phyloP scores from a whole-genome alignment of 37 sponge, comb jelly and placozoan species.

The Halichondria panicea region DNA sequence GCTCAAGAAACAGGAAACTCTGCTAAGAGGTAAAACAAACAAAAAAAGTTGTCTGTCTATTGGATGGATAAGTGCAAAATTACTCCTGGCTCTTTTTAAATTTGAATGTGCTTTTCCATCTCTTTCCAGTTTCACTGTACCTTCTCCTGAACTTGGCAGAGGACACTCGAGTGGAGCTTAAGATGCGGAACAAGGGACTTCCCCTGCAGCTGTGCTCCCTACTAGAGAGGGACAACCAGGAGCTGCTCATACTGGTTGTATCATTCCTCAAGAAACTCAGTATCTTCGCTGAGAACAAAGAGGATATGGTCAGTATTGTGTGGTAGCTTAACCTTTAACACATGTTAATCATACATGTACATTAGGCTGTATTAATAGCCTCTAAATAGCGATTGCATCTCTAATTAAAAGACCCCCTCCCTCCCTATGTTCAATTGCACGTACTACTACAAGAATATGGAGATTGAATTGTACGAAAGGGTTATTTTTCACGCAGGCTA shows the following conservation, averaged over 20 bases:
- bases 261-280: constrained; percentile 95
- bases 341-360: too few species aligned
- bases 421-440: neutral
- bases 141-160: constrained; percentile 89
- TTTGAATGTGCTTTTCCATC: neutral
- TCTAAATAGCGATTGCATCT: too few species aligned
- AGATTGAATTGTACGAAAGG: too few species aligned
- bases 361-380: too few species aligned
- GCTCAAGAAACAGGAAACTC: constrained; percentile 90
- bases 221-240: constrained; percentile 79
- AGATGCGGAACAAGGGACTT: constrained; percentile 89
- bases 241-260: constrained; percentile 86
- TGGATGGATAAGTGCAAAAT: neutral
- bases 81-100: neutral
- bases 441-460: too few species aligned
- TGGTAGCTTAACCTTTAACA: too few species aligned
- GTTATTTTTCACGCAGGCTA: too few species aligned
- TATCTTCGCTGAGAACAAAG: constrained; percentile 85
- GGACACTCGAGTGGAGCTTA: constrained; percentile 84
- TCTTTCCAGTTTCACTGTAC: constrained; percentile 73
- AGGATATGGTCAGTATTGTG: constrained; percentile 76
- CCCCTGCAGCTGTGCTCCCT: constrained; percentile 53
- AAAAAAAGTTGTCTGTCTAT: neutral
- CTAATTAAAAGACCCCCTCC: too few species aligned
- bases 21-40: constrained; percentile 70